Conservation (phyloP, 2,888 invertebrate species). For the Drosophila aldrichi region DNA sequence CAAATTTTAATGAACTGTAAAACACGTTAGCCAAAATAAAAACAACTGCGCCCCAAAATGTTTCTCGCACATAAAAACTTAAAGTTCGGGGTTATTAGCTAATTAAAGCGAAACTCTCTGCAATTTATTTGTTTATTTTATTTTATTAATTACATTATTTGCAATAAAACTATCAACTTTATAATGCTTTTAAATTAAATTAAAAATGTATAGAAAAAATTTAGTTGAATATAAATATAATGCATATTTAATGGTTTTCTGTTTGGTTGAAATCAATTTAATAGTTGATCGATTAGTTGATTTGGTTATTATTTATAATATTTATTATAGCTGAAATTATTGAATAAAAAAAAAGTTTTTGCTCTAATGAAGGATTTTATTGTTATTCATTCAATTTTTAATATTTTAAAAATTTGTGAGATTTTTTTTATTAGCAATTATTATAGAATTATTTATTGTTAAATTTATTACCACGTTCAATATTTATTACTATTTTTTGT, state of each 20-base stretch:
- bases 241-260: constrained; percentile 2
- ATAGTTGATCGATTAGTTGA: not conserved
- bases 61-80: constrained; percentile 3
- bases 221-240: not conserved
- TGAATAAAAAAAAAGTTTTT: not conserved
- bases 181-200: not conserved
- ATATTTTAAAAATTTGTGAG: not conserved
- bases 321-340: not conserved
- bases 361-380: too few relatives aligned
- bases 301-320: not conserved
- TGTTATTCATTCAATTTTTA: too few relatives aligned
- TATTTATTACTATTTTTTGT: too few relatives aligned
- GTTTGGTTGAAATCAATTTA: not conserved
- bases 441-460: too few relatives aligned
- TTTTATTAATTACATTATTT: not conserved
- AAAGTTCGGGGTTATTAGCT: constrained; percentile 25
- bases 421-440: not conserved
- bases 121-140: not conserved
- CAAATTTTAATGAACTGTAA: constrained; percentile 79
- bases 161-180: not conserved
- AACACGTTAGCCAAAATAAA: constrained; percentile 32
- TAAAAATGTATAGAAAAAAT: not conserved
- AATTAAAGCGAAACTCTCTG: constrained; percentile 13
- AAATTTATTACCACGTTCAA: too few relatives aligned
- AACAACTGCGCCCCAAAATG: constrained; percentile 2